Evolutionary conservation across 2,113 vertebrate genomes (phyloP), one percentile per base, ranked within the genome.

Genomic region (Tetrax tetrax): DNA sequence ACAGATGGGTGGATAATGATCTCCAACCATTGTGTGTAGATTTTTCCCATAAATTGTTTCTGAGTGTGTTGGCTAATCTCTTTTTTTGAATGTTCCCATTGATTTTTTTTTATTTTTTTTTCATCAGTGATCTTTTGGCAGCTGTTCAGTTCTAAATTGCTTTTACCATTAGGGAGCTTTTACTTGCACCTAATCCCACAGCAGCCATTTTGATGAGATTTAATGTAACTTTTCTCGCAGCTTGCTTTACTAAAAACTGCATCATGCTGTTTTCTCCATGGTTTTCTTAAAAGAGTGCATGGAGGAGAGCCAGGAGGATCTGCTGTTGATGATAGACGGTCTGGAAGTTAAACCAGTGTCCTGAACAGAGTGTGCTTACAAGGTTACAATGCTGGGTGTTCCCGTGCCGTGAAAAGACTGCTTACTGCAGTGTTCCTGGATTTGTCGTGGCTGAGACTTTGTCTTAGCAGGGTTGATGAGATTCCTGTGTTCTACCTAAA

Each of bases 161-260:
- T 96, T 92, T 96, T 95, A 93, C 90, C 94, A 93, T 96, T 91
- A 96, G 92, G 75, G 94, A 95, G 96, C 89, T 96, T 97, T 93
- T 79, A 71, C 69, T 93, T 95, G 92, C 69, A 84, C 92, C 90
- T 96, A 91, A 92, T 96, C 94, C 93, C 89, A 15, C 60, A 87
- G 86, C 83, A 95, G 89, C 86, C 96, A 96, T 96, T 96, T 95
- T 92, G 80, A 87, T 93, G 87, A 87, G 86, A 89, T 96, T 96
- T 84, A 92, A 92, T 87, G 37, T 25, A 90, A 92, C 38, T 87
- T 95, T 80, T 60, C 64, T 84, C 3, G 4, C 61, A 54, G 84
- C 51, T 88, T 63, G 19, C 88, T 93, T 35, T 72, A 83, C 90
- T 81, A 60, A 92, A 86, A 94, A 37, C 83, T 87, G 69, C 72